Evolutionary conservation across 2,113 vertebrate genomes (phyloP), one percentile per base, ranked within the genome.

Genomic region (Ondatra zibethicus): DNA sequence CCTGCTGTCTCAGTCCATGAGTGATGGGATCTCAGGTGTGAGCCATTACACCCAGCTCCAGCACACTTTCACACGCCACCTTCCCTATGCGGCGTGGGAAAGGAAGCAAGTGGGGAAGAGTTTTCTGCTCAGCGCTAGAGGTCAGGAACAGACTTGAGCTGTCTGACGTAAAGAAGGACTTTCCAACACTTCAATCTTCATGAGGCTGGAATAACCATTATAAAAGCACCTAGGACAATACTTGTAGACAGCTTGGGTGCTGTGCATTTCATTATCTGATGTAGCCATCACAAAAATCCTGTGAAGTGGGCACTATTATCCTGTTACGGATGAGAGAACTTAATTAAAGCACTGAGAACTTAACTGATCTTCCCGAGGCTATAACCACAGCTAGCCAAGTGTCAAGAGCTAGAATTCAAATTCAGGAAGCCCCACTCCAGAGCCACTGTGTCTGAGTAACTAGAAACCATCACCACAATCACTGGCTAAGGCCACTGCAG

Each of bases 221-320:
- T 58, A 95, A 90, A 70, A 95, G 39, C 66, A 97, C 61, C 12
- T 52, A 89, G 55, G 63, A 73, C n/a, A 25, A 25, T 72, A 4
- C 92, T 73, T 77, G 7, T 55, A 91, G 27, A 47, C 19, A 63
- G 72, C 25, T 29, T 45, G 77, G 70, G 50, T 42, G 91, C 31
- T 52, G 27, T 36, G 68, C 5, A 70, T 75, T 90, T 93, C 63
- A 91, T 95, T 82, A 96, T 86, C 89, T 95, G 39, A 95, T 61
- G 82, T 82, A 94, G 77, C 55, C n/a, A 93, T 96, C 65, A 65
- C 39, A 86, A 94, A 45, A 89, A 45, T 90, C 65, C 31, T 68
- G 5, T n/a, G 42, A 73, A 42, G 13, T 63, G 23, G 19, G 70
- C 78, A 76, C 9, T 63, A 92, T 88, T 27, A 13, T 55, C 63